These are phyloP conservation scores for Macrostomum cliftonense DNA, from an alignment of 2,888 invertebrate species.

Conservation along the genomic window DNA sequence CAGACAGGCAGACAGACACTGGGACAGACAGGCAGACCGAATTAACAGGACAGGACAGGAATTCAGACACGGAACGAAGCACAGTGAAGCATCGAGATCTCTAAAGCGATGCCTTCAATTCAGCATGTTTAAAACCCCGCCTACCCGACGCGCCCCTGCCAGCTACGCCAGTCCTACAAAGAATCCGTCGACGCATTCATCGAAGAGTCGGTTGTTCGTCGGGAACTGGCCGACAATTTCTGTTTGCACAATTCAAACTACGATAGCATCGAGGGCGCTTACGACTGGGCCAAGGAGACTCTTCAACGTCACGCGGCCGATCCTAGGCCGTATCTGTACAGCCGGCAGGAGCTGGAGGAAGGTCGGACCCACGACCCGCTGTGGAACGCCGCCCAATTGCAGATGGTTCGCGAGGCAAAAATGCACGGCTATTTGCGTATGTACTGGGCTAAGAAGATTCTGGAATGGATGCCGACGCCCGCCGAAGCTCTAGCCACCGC, in stretches of 20 bases:
- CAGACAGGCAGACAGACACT: no score
- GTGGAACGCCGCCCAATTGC: slow-evolving; percentile 64
- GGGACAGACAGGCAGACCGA: no score
- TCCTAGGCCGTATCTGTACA: slow-evolving; percentile 55
- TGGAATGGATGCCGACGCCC: slow-evolving; percentile 66
- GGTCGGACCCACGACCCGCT: slow-evolving; percentile 63
- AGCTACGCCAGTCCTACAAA: slow-evolving; percentile 46
- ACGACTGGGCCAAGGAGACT: slow-evolving; percentile 60
- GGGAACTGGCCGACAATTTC: slow-evolving; percentile 71
- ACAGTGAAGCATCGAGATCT: no score
- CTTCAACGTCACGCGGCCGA: slow-evolving; percentile 58
- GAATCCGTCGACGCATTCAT: slow-evolving; percentile 55
- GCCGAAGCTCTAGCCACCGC: slow-evolving; percentile 58
- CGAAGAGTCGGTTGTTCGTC: slow-evolving; percentile 65
- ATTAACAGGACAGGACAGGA: no score
- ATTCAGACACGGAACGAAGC: no score
- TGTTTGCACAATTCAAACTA: slow-evolving; percentile 69
- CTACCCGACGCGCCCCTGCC: background rate
- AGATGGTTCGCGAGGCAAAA: slow-evolving; percentile 62
- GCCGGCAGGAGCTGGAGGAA: slow-evolving; percentile 50
- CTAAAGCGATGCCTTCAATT: no score
- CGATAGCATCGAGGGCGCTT: slow-evolving; percentile 52
- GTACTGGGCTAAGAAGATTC: slow-evolving; percentile 87
- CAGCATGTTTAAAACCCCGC: no score
- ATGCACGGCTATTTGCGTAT: slow-evolving; percentile 77